phyloP scores from a whole-genome alignment of 2,113 vertebrate species.

The Triplophysa tibetana region DNA sequence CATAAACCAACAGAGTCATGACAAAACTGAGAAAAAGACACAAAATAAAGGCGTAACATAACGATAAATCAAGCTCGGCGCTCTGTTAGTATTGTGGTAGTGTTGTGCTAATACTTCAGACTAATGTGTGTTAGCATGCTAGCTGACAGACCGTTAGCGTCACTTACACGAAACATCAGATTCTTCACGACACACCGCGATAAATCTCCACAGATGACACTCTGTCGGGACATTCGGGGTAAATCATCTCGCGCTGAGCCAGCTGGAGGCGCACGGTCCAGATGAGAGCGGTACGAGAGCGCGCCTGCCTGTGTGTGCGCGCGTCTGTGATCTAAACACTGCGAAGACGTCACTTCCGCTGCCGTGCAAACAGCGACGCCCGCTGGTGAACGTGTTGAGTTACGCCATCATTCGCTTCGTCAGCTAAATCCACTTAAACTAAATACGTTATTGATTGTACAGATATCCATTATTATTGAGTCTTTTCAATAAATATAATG shows the following conservation, averaged over 20 bases:
- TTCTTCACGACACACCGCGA: conserved; percentile 9
- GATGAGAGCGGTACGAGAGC: background rate
- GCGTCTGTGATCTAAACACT: background rate
- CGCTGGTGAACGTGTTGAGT: background rate
- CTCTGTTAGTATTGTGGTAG: background rate
- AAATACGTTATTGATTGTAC: no score
- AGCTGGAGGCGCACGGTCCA: background rate
- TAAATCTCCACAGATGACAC: conserved; percentile 25
- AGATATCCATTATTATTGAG: no score
- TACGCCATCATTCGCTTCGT: background rate
- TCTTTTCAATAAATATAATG: no score
- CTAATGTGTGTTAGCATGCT: conserved; percentile 15
- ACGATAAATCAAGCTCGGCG: no score
- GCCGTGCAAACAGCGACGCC: conserved; percentile 35
- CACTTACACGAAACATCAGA: conserved; percentile 12
- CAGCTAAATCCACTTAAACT: no score
- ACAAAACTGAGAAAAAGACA: no score
- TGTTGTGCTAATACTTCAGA: background rate
- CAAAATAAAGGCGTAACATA: no score
- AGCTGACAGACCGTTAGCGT: background rate
- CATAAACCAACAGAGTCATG: no score
- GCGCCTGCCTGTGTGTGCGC: background rate
- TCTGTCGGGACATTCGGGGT: conserved; percentile 37
- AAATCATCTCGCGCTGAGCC: conserved; percentile 62
- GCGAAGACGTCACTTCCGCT: conserved; percentile 12